Conservation (phyloP, 2,888 invertebrate species). For the Ochropacha duplaris region DNA sequence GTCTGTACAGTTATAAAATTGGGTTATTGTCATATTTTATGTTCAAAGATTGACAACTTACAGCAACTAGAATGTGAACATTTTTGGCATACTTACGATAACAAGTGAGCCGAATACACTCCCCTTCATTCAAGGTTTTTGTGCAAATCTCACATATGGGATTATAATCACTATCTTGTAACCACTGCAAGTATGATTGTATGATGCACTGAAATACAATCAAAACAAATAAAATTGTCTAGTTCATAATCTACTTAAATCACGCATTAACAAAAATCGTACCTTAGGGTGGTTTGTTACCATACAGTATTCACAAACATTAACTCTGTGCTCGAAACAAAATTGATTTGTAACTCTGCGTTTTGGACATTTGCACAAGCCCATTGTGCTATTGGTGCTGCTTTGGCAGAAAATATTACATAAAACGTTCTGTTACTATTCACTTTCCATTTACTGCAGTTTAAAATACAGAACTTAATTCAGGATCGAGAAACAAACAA, state of each 20-base stretch:
- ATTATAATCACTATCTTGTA: slow-evolving; percentile 98
- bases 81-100: slow-evolving; percentile 88
- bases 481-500: slow-evolving; percentile 49
- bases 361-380: slow-evolving; percentile 99
- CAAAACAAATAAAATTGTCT: background rate
- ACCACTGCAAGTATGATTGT: slow-evolving; percentile 98
- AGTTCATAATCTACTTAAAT: background rate
- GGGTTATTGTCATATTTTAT: no score
- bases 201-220: slow-evolving; percentile 93
- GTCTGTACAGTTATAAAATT: no score
- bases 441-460: slow-evolving; percentile 6
- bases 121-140: slow-evolving; percentile 89
- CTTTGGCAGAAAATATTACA: slow-evolving; percentile 13
- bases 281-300: slow-evolving; percentile 98
- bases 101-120: slow-evolving; percentile 94
- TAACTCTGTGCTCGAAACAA: slow-evolving; percentile 99
- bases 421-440: slow-evolving; percentile 11
- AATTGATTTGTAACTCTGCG: slow-evolving; percentile 98
- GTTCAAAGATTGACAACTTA: background rate
- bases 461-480: no score
- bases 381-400: slow-evolving; percentile 87
- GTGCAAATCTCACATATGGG: slow-evolving; percentile 96
- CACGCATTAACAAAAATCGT: background rate
- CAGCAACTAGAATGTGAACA: background rate
- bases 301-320: slow-evolving; percentile 99